Percentiles rank a stretch among this genome's conserved stretches.
Conservation (phyloP, 2,888 invertebrate species). For the Cryptocephalus moraei region DNA sequence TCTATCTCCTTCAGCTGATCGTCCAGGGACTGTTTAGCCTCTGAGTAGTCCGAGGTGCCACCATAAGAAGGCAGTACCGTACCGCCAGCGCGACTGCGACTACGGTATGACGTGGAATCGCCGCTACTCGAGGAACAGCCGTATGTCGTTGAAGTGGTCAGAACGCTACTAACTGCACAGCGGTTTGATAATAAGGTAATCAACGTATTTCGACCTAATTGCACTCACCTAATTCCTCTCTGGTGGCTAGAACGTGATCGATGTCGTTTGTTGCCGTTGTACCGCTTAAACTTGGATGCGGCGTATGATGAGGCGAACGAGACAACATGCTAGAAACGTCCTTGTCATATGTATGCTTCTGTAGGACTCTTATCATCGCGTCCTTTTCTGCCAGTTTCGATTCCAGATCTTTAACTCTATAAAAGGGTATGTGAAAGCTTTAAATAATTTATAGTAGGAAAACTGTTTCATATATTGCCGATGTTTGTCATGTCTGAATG, state of each 20-base stretch:
- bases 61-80: slow-evolving; percentile 44
- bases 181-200: no score
- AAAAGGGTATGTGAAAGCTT: no score
- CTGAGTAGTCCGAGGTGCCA: slow-evolving; percentile 38
- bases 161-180: slow-evolving; percentile 47
- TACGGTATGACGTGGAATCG: slow-evolving; percentile 41
- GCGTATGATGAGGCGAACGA: slow-evolving; percentile 41
- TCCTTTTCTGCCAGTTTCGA: slow-evolving; percentile 82
- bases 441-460: no score
- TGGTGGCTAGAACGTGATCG: slow-evolving; percentile 37
- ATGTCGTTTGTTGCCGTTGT: slow-evolving; percentile 29
- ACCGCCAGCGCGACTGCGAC: background rate
- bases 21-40: slow-evolving; percentile 57
- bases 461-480: no score
- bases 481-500: no score
- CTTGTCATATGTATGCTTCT: slow-evolving; percentile 67
- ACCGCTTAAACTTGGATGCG: slow-evolving; percentile 41
- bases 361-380: slow-evolving; percentile 81
- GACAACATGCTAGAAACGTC: slow-evolving; percentile 48
- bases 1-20: slow-evolving; percentile 53
- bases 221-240: slow-evolving; percentile 38
- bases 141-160: slow-evolving; percentile 47
- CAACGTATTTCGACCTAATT: no score
- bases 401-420: slow-evolving; percentile 72
- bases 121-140: slow-evolving; percentile 48